phyloP scores from a whole-genome alignment of 2,797 vertebrate species.

The Eulemur albifrons region DNA sequence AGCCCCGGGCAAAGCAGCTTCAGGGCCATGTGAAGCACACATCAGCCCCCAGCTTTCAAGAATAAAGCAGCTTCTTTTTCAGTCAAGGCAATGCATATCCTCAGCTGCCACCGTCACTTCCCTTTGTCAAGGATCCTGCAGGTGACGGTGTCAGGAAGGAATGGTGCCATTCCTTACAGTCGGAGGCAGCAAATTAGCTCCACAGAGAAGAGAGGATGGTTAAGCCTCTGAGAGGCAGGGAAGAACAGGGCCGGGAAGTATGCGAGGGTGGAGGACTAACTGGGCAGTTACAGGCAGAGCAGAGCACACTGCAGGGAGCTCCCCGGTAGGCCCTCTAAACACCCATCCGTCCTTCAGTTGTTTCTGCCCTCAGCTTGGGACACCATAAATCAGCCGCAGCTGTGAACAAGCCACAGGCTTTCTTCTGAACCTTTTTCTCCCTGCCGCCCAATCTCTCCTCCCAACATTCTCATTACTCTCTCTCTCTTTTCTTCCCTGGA shows the following conservation, averaged over 20 bases:
- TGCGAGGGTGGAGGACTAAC: fast-evolving
- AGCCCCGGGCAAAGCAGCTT: neutral
- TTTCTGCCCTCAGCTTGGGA: neutral
- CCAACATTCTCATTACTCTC: neutral
- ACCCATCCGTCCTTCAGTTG: neutral
- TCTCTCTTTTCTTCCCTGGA: neutral
- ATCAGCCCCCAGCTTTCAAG: neutral
- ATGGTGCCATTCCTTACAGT: neutral
- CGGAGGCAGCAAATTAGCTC: neutral
- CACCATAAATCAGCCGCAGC: fast-evolving
- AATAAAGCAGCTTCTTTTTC: neutral
- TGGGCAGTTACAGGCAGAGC: neutral
- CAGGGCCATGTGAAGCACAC: neutral
- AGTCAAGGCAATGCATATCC: neutral
- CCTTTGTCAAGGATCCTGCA: neutral
- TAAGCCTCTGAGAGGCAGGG: neutral
- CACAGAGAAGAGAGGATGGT: neutral
- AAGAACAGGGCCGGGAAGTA: no score
- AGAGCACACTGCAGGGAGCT: neutral
- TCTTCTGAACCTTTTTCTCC: neutral
- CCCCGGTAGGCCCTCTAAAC: neutral
- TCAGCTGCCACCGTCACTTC: neutral
- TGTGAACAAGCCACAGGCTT: neutral
- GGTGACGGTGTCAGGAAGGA: neutral
- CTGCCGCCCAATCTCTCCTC: neutral